Conservation (phyloP, 2,888 invertebrate species). For the Smittia sp. region DNA sequence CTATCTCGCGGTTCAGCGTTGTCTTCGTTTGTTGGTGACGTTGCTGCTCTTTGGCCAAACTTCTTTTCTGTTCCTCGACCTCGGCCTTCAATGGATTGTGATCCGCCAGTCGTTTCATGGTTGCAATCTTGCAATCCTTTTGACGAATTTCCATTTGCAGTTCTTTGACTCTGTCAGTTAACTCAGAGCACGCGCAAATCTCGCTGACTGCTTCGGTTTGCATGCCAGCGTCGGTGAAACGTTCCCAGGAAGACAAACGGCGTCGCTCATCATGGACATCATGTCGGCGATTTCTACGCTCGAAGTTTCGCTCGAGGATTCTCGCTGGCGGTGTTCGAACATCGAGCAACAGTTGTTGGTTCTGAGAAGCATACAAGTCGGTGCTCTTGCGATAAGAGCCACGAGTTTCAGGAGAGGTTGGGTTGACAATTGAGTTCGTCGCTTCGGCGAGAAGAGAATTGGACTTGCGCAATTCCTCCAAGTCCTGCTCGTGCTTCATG, state of each 20-base stretch:
- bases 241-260: constrained; percentile 47
- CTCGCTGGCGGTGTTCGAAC: not conserved
- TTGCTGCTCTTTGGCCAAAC: not conserved
- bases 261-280: constrained; percentile 50
- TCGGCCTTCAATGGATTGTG: constrained; percentile 50
- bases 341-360: not conserved
- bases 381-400: not conserved
- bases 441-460: no score
- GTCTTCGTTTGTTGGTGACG: not conserved
- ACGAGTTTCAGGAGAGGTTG: not conserved
- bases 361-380: not conserved
- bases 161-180: constrained; percentile 48
- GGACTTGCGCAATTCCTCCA: no score
- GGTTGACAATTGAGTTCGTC: not conserved
- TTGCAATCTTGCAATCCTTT: constrained; percentile 48
- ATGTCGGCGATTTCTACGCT: constrained; percentile 48
- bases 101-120: constrained; percentile 48
- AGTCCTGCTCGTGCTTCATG: no score
- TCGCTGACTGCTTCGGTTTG: constrained; percentile 50
- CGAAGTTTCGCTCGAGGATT: constrained; percentile 42
- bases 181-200: constrained; percentile 46
- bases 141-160: constrained; percentile 47
- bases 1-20: not conserved
- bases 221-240: constrained; percentile 46
- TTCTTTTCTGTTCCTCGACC: not conserved